These are phyloP conservation scores for Hydrotaea cyrtoneurina DNA, from an alignment of 2,888 invertebrate species.

Conservation along the genomic window DNA sequence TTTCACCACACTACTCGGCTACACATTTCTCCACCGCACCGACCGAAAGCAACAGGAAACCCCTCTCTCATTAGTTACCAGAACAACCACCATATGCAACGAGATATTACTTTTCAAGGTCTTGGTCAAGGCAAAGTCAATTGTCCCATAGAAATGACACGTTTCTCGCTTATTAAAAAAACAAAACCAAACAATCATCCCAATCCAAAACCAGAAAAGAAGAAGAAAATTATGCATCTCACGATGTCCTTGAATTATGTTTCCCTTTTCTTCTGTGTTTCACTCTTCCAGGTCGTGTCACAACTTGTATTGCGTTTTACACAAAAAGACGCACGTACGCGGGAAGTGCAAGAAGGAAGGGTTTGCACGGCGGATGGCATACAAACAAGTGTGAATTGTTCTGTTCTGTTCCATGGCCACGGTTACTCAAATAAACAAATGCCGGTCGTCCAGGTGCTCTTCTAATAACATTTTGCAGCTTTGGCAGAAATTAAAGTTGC, in stretches of 20 bases:
- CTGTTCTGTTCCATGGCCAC: not conserved
- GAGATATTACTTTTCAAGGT: slow-evolving; percentile 5
- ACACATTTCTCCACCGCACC: no score
- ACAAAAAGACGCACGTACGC: not conserved
- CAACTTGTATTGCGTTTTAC: not conserved
- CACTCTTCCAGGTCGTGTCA: not conserved
- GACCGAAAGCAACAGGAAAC: not conserved
- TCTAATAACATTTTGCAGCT: not conserved
- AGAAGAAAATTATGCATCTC: slow-evolving; percentile 20
- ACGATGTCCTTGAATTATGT: not conserved
- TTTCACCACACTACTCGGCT: no score
- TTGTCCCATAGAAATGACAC: not conserved
- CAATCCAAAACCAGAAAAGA: no score
- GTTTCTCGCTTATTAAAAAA: slow-evolving; percentile 1
- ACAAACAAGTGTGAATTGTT: slow-evolving; percentile 16
- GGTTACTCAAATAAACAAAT: not conserved
- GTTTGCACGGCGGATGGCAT: no score
- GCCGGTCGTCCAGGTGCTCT: slow-evolving; percentile 10
- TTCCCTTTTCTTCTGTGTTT: not conserved
- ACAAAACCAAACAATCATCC: no score
- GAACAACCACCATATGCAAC: not conserved
- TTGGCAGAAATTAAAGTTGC: not conserved
- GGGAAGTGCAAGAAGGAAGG: not conserved
- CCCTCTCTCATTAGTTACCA: not conserved
- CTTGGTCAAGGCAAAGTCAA: slow-evolving; percentile 19